These are phyloP conservation scores for Enteromius paludinosus DNA, from an alignment of 2,797 vertebrate genomes.

Conservation along the genomic window DNA sequence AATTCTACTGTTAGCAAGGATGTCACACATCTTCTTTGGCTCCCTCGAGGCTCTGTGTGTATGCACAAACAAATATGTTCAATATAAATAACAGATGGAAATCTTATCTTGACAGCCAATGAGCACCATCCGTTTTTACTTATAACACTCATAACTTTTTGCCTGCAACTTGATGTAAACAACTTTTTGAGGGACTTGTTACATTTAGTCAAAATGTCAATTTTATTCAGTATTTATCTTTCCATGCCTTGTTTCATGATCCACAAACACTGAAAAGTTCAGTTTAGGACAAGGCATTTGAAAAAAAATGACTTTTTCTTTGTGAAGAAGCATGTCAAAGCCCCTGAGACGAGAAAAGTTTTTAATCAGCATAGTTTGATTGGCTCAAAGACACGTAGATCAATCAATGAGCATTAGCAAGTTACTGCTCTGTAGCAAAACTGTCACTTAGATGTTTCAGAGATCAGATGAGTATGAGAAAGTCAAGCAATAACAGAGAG, in stretches of 20 bases:
- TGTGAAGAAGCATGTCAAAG: conserved; percentile 10
- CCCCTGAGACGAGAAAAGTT: neutral
- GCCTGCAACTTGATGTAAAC: neutral
- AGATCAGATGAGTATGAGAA: conserved; percentile 48
- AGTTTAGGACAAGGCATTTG: neutral
- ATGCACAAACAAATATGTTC: neutral
- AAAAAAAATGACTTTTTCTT: neutral
- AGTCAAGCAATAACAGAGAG: conserved; percentile 32
- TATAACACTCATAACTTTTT: neutral
- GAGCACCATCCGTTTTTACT: neutral
- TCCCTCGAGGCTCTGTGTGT: neutral
- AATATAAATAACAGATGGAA: neutral
- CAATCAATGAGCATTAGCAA: conserved; percentile 31
- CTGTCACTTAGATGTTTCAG: conserved; percentile 48
- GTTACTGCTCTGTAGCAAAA: conserved; percentile 10
- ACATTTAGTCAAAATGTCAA: neutral
- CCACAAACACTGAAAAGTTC: conserved; percentile 2
- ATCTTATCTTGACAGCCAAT: neutral
- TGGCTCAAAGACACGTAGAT: conserved; percentile 47
- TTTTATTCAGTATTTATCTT: neutral
- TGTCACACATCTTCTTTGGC: neutral
- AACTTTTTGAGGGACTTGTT: neutral
- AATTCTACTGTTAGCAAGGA: neutral
- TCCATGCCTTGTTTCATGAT: neutral
- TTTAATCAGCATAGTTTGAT: conserved; percentile 47